phyloP scores from a whole-genome alignment of 1,140 invertebrate genomes.

The Temnothorax curvispinosus region DNA sequence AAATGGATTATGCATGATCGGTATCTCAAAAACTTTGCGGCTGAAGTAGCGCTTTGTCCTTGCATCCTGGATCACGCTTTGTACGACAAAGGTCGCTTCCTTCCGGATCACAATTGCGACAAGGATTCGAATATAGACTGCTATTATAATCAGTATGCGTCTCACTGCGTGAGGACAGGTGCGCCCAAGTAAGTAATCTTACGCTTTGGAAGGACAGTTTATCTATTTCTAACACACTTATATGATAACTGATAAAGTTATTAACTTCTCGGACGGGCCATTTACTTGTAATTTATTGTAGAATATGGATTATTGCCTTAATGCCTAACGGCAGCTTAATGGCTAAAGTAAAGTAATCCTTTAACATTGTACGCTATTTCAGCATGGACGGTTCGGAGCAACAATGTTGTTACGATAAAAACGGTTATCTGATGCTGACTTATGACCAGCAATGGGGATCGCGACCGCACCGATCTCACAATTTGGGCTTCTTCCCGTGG shows the following conservation, averaged over 20 bases:
- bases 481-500: constrained; percentile 96
- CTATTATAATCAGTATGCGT: constrained; percentile 94
- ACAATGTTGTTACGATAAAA: constrained; percentile 98
- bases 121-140: constrained; percentile 96
- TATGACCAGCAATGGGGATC: constrained; percentile 98
- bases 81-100: constrained; percentile 95
- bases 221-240: neutral
- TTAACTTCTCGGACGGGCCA: neutral
- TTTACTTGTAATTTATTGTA: neutral
- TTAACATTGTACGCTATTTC: constrained; percentile 35
- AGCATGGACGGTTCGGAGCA: constrained; percentile 96
- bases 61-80: constrained; percentile 96
- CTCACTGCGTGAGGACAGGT: constrained; percentile 97
- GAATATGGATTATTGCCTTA: neutral
- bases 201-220: neutral
- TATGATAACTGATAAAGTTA: neutral
- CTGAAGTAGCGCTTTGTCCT: constrained; percentile 94
- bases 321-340: neutral
- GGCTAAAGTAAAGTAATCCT: neutral
- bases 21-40: constrained; percentile 95
- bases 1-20: constrained; percentile 95
- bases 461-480: constrained; percentile 94
- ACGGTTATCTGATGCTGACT: constrained; percentile 95
- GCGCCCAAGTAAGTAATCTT: constrained; percentile 92
- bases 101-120: constrained; percentile 96